These are phyloP conservation scores for Falcaria lacertinaria DNA, from an alignment of 2,888 invertebrate species.

Conservation along the genomic window DNA sequence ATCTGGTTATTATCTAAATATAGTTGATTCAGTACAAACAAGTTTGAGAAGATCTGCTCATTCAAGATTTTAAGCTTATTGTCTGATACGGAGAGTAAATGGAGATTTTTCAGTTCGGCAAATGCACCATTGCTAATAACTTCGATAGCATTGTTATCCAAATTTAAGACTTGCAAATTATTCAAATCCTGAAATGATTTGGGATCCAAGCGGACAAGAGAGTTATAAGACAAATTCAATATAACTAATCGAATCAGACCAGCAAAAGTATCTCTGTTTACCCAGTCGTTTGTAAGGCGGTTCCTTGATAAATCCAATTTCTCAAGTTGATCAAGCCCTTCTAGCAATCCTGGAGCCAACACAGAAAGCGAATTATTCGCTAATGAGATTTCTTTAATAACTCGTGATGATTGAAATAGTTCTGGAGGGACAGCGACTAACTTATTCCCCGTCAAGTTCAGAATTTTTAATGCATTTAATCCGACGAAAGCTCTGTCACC, in stretches of 20 bases:
- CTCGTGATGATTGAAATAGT: constrained; percentile 85
- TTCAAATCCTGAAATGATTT: constrained; percentile 87
- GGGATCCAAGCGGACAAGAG: constrained; percentile 84
- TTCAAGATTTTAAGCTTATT: constrained; percentile 84
- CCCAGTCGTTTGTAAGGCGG: constrained; percentile 86
- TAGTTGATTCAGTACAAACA: constrained; percentile 85
- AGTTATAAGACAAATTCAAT: constrained; percentile 86
- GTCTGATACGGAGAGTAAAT: constrained; percentile 85
- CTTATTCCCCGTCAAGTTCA: constrained; percentile 90
- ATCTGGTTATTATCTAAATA: constrained; percentile 87
- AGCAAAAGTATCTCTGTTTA: constrained; percentile 87
- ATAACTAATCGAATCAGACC: constrained; percentile 85
- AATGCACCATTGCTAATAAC: constrained; percentile 86
- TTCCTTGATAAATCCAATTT: constrained; percentile 87
- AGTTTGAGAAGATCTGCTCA: constrained; percentile 84
- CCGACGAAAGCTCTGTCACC: constrained; percentile 88
- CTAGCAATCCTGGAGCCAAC: constrained; percentile 86
- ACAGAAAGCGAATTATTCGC: constrained; percentile 89
- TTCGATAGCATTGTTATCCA: constrained; percentile 86
- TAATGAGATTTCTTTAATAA: constrained; percentile 85
- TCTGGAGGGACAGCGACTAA: constrained; percentile 89
- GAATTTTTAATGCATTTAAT: constrained; percentile 82
- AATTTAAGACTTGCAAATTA: constrained; percentile 85
- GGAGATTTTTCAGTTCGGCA: constrained; percentile 85
- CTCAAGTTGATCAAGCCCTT: constrained; percentile 86